Evolutionary conservation across 2,888 invertebrate genomes (phyloP), one percentile per base, ranked within the genome.

Genomic region (Thelaira solivaga): DNA sequence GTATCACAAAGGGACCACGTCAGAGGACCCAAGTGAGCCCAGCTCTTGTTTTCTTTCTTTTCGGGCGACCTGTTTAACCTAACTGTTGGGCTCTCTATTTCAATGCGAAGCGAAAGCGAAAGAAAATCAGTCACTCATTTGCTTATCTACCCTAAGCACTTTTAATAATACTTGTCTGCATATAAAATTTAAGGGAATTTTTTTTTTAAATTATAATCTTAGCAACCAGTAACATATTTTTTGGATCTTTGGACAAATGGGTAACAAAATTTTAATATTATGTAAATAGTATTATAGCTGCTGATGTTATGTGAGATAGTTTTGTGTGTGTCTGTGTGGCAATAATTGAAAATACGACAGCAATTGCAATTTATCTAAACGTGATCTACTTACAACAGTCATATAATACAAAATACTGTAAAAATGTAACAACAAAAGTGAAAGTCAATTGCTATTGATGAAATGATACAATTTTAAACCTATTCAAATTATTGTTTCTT

Each of bases 261-360:
- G 31, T 55, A 72, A n/a, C n/a, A n/a, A n/a, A 45, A 64, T 55
- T 55, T 55, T 18, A 64, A 47, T 47, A 31, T 72, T 64, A 64
- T 64, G 72, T 47, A 64, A 72, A 72, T 72, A 20, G 4, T 18
- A 16, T 39, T 53, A 26, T 45, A 20, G 31, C 8, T 47, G 8
- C 10, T 55, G 36, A 39, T 72, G 34, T 24, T 55, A 47, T 29
- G 10, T 36, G 41, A 10, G 22, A 55, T 47, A 64, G 36, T 55
- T 55, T 36, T 26, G 24, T 24, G 2, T 13, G 31, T 16, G 24
- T 18, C 7, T 69, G 62, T 57, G 72, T 64, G 39, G 47, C 64
- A 72, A 72, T 64, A 72, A 72, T 72, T 72, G 71, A 64, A 72
- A 72, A 57, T 57, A 72, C 72, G 64, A 72, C 72, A 64, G 53